Base-by-base conservation (phyloP, 92 coral and sea anemone species). In the Diadumene lineata region DNA sequence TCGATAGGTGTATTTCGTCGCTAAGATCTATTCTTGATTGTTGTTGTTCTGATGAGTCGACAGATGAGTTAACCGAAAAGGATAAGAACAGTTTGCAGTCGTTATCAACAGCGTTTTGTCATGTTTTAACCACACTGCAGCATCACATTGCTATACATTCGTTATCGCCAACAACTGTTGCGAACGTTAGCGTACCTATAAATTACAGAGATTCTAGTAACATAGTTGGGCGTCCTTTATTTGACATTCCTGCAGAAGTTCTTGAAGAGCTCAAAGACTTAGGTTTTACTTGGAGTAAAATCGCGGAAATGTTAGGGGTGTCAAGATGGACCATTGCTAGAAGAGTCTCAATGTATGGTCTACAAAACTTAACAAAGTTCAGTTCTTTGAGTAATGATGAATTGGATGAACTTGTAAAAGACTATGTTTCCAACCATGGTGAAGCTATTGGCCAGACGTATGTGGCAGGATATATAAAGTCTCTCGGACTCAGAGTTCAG, bases 321-420 rank as follows among this genome's bases (percentile, higher is more conserved):
- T 82, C 86, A 43, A 53, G 86, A n/a, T 82, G 86, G 86, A 68
- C 86, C 17, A 56, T 74, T 67, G 57, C 51, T 21, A 79, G 76
- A n/a, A 68, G 81, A 50, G 77, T 82, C 24, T 62, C 56, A 69
- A 29, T 16, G 50, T 75, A 75, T 34, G 76, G 72, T 34, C 68
- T 74, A 68, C 29, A 69, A 46, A 53, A 23, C 28, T 21, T 53
- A 44, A 27, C 34, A 32, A 17, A 72, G 55, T 30, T 86, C 44
- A 80, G 76, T 60, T n/a, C n/a, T n/a, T n/a, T 85, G 70, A 67
- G 75, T 28, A 28, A 23, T 21, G 63, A 84, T 24, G 80, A 79
- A 18, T 28, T 85, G 69, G 60, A 55, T 64, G 31, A 63, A 53
- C 62, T 83, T 4, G 68, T 87, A 57, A 66, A 57, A 44, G 68